These are phyloP conservation scores for Buceros bicornis DNA, from an alignment of 2,797 vertebrate species.

Conservation along the genomic window DNA sequence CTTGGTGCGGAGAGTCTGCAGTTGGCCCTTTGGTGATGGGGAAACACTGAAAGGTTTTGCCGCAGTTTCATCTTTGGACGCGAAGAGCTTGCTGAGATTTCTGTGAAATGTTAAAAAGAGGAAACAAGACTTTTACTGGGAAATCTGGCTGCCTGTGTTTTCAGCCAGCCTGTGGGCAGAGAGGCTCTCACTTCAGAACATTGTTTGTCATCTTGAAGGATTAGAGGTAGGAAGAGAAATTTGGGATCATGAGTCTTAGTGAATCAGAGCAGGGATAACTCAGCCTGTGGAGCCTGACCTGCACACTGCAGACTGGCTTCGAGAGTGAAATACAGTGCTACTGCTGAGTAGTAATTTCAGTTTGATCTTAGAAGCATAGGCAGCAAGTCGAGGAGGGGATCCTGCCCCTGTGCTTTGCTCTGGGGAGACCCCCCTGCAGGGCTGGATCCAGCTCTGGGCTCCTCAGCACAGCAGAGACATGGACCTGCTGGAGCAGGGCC, in stretches of 20 bases:
- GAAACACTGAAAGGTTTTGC: not conserved
- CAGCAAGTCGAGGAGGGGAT: no score
- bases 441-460: no score
- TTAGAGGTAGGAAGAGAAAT: not conserved
- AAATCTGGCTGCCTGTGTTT: not conserved
- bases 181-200: not conserved
- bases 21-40: not conserved
- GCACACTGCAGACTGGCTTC: not conserved
- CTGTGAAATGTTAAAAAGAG: not conserved
- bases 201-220: not conserved
- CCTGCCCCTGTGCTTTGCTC: no score
- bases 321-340: not conserved
- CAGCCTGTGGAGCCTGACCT: not conserved
- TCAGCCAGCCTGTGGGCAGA: not conserved
- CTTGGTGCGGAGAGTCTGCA: rapidly evolving
- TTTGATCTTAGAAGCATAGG: no score
- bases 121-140: not conserved
- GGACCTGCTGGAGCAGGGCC: no score
- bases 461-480: no score
- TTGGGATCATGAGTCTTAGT: not conserved
- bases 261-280: not conserved
- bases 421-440: no score
- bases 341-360: not conserved
- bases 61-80: not conserved
- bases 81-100: not conserved